Evolutionary conservation across 2,888 invertebrate species (phyloP), one percentile per base, ranked within the genome.

Genomic region (Oxycera nigricornis): DNA sequence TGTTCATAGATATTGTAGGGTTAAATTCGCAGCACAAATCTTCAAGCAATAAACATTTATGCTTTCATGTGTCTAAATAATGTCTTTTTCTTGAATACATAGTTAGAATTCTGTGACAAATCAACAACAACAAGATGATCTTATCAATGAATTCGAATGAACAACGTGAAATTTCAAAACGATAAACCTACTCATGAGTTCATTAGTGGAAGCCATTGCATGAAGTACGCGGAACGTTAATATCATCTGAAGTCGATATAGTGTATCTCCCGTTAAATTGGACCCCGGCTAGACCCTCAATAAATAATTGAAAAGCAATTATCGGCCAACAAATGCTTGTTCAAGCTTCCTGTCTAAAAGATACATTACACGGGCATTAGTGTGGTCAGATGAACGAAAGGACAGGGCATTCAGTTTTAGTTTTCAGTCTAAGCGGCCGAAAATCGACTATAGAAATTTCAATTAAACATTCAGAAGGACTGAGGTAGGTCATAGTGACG

Each of bases 261-360:
- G 50, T 9, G 46, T 28, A 68, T 68, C 50, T 2, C 14, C 11
- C 46, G 26, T 17, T 68, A 50, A 68, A 68, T n/a, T n/a, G 67
- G 39, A 68, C 22, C 41, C 67, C 30, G 24, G 2, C 24, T 31
- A 70, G 55, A 55, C 52, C 35, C 55, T 30, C 52, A 31, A 68
- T 68, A 70, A 70, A 70, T 70, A 70, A 55, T 70, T 70, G 70
- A 55, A 70, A 70, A 70, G 52, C 55, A 52, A 70, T 70, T 70
- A 41, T 41, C 65, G 65, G 24, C 41, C 65, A 65, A 39, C 65
- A 65, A 65, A 65, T 65, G 41, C 65, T 41, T 14, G 39, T 52
- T 14, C 52, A 2, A 4, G 24, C 31, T 70, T 46, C 30, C 30
- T 22, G 28, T 52, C 22, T 55, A 22, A 22, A 50, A 68, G 31